phyloP scores from a whole-genome alignment of 2,888 invertebrate species.

The Caenorhabditis plicata region DNA sequence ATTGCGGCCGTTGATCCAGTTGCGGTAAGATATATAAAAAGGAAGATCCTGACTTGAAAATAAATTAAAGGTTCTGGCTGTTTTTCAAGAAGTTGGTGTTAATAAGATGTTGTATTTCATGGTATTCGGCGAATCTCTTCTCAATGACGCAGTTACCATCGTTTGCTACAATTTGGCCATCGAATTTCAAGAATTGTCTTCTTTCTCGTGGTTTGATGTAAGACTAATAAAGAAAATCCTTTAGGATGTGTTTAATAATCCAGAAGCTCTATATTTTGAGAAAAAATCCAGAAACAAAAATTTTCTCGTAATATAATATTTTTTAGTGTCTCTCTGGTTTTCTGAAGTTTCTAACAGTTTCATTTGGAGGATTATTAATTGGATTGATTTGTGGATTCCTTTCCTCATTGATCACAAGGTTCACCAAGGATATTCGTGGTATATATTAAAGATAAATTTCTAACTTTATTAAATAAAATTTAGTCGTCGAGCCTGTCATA shows the following conservation, averaged over 20 bases:
- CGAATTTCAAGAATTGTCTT: slow-evolving; percentile 64
- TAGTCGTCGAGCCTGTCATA: slow-evolving; percentile 71
- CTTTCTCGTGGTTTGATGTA: slow-evolving; percentile 58
- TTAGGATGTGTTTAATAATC: too few species aligned
- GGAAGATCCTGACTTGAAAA: not conserved
- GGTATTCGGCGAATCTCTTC: slow-evolving; percentile 72
- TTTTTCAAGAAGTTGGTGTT: slow-evolving; percentile 68
- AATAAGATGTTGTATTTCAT: slow-evolving; percentile 71
- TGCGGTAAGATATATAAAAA: slow-evolving; percentile 67
- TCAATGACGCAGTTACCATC: slow-evolving; percentile 72
- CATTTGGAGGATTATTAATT: slow-evolving; percentile 69
- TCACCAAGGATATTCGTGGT: slow-evolving; percentile 64
- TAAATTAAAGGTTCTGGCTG: slow-evolving; percentile 48
- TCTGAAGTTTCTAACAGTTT: slow-evolving; percentile 70
- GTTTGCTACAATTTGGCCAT: slow-evolving; percentile 71
- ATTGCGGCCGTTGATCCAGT: slow-evolving; percentile 73
- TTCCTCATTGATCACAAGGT: slow-evolving; percentile 68
- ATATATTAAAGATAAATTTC: not conserved
- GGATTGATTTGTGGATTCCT: slow-evolving; percentile 69
- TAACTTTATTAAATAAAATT: slow-evolving; percentile 7
- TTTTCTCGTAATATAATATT: not conserved
- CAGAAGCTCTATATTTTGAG: too few species aligned
- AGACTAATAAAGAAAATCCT: too few species aligned
- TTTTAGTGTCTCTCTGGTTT: slow-evolving; percentile 68
- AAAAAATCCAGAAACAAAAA: too few species aligned